These are phyloP conservation scores for Digitonthophagus gazella DNA, from an alignment of 2,888 invertebrate species.

Conservation along the genomic window DNA sequence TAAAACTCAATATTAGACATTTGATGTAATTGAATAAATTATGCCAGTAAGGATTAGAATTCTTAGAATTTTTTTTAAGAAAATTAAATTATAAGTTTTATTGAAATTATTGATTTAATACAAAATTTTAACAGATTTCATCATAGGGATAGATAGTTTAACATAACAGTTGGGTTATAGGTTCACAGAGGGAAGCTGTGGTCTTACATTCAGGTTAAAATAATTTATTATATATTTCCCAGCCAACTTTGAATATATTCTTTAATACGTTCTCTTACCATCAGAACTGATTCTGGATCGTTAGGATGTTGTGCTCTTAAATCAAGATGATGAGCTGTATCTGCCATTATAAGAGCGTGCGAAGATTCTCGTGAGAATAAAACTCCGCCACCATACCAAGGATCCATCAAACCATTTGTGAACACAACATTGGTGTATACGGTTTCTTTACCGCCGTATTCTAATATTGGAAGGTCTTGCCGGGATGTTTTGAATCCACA, in stretches of 20 bases:
- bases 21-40: too few relatives aligned
- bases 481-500: conserved; percentile 66
- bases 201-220: too few relatives aligned
- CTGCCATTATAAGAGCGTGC: conserved; percentile 70
- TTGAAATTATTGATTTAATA: too few relatives aligned
- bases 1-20: too few relatives aligned
- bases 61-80: too few relatives aligned
- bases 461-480: conserved; percentile 62
- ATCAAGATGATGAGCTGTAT: conserved; percentile 86
- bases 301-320: conserved; percentile 62
- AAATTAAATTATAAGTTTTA: too few relatives aligned
- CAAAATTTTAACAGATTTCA: too few relatives aligned
- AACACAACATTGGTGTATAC: conserved; percentile 66
- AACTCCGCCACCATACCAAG: conserved; percentile 86
- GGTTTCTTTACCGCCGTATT: conserved; percentile 78
- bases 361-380: conserved; percentile 65
- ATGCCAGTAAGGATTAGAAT: too few relatives aligned
- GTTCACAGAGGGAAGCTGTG: too few relatives aligned
- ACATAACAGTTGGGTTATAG: too few relatives aligned
- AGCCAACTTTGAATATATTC: conserved; percentile 64
- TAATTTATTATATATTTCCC: neutral
- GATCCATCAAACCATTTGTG: conserved; percentile 84
- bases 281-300: conserved; percentile 65
- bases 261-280: conserved; percentile 63
- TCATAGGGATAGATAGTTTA: too few relatives aligned